A percentile compares a stretch with the other conserved stretches of the same genome.
phyloP scores from a whole-genome alignment of 1,140 invertebrate genomes.

The Bombus fervidus region DNA sequence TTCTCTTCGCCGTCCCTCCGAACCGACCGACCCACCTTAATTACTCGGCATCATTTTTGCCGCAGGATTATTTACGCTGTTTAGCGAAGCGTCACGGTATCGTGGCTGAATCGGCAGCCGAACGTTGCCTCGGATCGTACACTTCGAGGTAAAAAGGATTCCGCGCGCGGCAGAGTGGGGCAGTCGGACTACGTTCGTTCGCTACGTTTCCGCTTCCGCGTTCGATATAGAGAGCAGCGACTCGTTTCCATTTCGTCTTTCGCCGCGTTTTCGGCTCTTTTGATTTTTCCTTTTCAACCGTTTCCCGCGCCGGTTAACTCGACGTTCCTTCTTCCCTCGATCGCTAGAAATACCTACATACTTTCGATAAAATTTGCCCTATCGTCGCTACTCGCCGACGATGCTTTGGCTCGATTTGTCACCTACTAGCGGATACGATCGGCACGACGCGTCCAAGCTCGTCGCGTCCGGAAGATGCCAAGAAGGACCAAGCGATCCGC shows the following conservation, averaged over 20 bases:
- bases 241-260: conserved; percentile 16
- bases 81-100: conserved; percentile 44
- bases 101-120: neutral
- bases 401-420: rapidly evolving
- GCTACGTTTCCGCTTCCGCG: conserved; percentile 7
- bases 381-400: too few species aligned
- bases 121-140: neutral
- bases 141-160: neutral
- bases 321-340: too few species aligned
- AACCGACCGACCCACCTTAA: conserved; percentile 25
- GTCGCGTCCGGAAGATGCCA: rapidly evolving
- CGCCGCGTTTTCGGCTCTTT: neutral
- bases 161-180: neutral
- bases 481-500: too few species aligned
- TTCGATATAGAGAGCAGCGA: neutral
- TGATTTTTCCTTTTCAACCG: too few species aligned
- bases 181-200: neutral
- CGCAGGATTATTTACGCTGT: conserved; percentile 45
- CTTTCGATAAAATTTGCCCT: too few species aligned
- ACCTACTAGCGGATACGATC: too few species aligned
- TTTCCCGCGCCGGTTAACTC: too few species aligned
- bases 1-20: neutral
- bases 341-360: rapidly evolving
- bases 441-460: too few species aligned
- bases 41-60: conserved; percentile 48